Evolutionary conservation across 2,888 invertebrate genomes (phyloP).

Genomic region (Amphipyra tragopoginis): DNA sequence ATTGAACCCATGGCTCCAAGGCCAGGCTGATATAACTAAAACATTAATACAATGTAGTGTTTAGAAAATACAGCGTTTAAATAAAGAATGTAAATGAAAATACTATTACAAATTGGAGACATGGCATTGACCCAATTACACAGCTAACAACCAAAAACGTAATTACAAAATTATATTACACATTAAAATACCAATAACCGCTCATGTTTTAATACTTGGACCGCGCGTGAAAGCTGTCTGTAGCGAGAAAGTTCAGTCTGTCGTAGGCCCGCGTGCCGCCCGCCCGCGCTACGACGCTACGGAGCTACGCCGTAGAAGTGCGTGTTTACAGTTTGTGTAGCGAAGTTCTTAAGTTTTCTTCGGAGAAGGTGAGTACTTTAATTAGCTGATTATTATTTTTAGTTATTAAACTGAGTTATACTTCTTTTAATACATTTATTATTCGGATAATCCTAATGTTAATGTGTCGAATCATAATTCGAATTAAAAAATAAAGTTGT

Average conservation of each 20-base stretch:
- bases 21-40: not conserved
- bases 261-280: constrained; percentile 47
- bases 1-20: not conserved
- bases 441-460: too few relatives aligned
- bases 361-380: constrained; percentile 21
- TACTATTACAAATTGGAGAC: constrained; percentile 10
- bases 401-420: not conserved
- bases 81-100: not conserved
- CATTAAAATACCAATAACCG: constrained; percentile 5
- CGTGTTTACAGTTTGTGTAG: constrained; percentile 24
- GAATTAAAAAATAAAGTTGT: too few relatives aligned
- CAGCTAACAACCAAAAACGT: not conserved
- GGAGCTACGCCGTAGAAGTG: constrained; percentile 56
- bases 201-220: constrained; percentile 14
- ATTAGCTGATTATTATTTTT: not conserved
- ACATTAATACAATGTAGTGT: not conserved
- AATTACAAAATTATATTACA: constrained; percentile 4
- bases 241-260: constrained; percentile 47
- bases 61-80: not conserved
- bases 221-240: constrained; percentile 32
- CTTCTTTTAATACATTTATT: too few relatives aligned
- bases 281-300: constrained; percentile 59
- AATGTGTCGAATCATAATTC: too few relatives aligned
- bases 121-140: constrained; percentile 34
- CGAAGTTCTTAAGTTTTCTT: constrained; percentile 31